phyloP scores from a whole-genome alignment of 53 echinoderm and acorn worm genomes.

The Crossaster papposus region DNA sequence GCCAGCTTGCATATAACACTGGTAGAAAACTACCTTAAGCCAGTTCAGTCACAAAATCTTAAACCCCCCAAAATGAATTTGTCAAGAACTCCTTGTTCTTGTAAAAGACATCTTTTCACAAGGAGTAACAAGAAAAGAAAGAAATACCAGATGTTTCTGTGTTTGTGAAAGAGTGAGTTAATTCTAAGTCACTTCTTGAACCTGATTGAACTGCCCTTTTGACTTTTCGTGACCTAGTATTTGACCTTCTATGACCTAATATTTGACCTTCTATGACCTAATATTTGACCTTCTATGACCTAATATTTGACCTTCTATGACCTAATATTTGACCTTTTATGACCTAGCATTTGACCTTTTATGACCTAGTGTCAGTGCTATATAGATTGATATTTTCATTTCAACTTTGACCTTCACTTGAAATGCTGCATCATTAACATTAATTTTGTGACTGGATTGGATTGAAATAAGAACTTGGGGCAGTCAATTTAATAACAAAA shows the following conservation, averaged over 20 bases:
- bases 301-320: slow-evolving; percentile 7
- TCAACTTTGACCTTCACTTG: background rate
- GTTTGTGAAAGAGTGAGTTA: background rate
- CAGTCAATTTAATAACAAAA: background rate
- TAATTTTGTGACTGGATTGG: background rate
- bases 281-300: background rate
- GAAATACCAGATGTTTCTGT: too few species aligned
- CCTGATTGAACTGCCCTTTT: slow-evolving; percentile 39
- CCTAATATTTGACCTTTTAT: slow-evolving; percentile 15
- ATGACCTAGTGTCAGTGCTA: background rate
- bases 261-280: slow-evolving; percentile 23
- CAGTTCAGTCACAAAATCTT: background rate
- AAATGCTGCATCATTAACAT: background rate
- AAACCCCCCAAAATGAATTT: background rate
- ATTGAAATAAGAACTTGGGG: background rate
- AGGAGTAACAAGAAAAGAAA: too few species aligned
- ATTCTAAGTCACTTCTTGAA: background rate
- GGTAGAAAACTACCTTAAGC: background rate
- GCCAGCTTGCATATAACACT: background rate
- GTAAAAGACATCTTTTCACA: too few species aligned
- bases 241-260: slow-evolving; percentile 20
- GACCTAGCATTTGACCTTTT: background rate
- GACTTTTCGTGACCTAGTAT: slow-evolving; percentile 22
- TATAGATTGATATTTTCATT: background rate
- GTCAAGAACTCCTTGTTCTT: background rate